A percentile compares a stretch with the other conserved stretches of the same genome.
Conservation (phyloP, 2,113 vertebrate genomes). For the Mormyrus lacerda region DNA sequence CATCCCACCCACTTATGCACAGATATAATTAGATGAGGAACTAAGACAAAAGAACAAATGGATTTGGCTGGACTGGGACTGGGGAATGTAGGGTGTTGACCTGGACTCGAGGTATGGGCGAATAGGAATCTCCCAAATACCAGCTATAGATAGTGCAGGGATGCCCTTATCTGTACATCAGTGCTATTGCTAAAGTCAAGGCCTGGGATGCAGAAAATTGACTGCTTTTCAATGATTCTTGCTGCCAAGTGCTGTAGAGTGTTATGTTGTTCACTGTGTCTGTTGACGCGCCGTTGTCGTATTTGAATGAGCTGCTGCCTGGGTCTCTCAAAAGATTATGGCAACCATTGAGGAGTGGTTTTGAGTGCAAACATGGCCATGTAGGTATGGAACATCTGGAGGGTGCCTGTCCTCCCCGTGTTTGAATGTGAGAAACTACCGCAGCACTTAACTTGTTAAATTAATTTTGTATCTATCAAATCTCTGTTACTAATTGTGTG, state of each 20-base stretch:
- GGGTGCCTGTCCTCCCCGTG: neutral
- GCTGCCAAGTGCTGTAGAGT: neutral
- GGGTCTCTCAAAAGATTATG: neutral
- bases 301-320: neutral
- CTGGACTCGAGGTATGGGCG: neutral
- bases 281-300: neutral
- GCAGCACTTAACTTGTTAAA: neutral
- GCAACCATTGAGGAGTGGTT: neutral
- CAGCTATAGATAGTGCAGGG: neutral
- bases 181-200: neutral
- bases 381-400: neutral
- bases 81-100: neutral
- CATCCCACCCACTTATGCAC: conserved; percentile 39
- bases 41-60: conserved; percentile 6
- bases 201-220: neutral
- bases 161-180: neutral
- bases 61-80: neutral
- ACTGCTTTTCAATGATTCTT: neutral
- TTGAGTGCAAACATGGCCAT: neutral
- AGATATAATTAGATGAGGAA: conserved; percentile 22
- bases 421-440: neutral
- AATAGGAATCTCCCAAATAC: neutral
- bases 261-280: neutral
- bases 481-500: too few species aligned
- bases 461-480: too few species aligned